phyloP scores from a whole-genome alignment of 2,113 vertebrate genomes.

The Gobius niger region DNA sequence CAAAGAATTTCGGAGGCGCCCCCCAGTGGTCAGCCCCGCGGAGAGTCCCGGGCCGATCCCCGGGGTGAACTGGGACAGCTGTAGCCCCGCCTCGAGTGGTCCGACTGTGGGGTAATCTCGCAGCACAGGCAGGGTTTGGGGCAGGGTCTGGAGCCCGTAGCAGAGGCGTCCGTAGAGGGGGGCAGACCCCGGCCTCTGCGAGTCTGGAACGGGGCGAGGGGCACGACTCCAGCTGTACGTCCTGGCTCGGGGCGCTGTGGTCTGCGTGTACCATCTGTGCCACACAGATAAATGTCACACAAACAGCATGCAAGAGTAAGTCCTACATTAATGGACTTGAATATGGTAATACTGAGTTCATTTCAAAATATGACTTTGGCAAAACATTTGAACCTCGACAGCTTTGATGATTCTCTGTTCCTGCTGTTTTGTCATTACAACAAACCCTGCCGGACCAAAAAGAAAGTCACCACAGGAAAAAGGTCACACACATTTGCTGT shows the following conservation, averaged over 20 bases:
- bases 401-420: neutral
- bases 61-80: constrained; percentile 65
- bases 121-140: constrained; percentile 75
- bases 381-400: no score
- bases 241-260: constrained; percentile 59
- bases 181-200: constrained; percentile 64
- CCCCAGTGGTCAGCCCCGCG: constrained; percentile 41
- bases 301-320: constrained; percentile 27
- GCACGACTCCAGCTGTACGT: constrained; percentile 73
- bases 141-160: constrained; percentile 74
- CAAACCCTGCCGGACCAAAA: no score
- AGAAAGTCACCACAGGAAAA: no score
- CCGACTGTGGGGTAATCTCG: constrained; percentile 65
- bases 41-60: constrained; percentile 44
- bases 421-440: no score
- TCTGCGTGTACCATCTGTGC: constrained; percentile 74
- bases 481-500: no score
- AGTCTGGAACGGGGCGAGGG: constrained; percentile 47
- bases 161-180: constrained; percentile 73
- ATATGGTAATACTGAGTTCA: neutral
- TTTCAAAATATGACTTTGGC: neutral
- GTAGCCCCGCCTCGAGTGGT: constrained; percentile 65
- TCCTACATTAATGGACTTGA: neutral
- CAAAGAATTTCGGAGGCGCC: constrained; percentile 38
- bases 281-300: constrained; percentile 51